A percentile compares a stretch with the other conserved stretches of the same genome.
Conservation (phyloP, 2,888 invertebrate genomes). For the Icerya purchasi region DNA sequence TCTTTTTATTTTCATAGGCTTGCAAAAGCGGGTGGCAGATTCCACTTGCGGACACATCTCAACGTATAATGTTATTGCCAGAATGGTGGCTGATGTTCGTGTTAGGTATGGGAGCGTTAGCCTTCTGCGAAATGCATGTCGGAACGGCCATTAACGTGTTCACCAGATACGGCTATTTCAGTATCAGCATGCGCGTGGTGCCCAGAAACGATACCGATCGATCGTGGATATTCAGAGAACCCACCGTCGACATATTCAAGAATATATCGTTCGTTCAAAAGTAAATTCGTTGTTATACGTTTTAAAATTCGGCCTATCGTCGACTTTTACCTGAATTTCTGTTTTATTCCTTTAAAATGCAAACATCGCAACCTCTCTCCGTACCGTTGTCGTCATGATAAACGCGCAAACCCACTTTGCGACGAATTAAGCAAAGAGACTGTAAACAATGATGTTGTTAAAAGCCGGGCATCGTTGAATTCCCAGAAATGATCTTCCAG, state of each 20-base stretch:
- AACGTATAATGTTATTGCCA: slow-evolving; percentile 11
- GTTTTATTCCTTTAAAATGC: not conserved
- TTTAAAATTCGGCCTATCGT: not conserved
- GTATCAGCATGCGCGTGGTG: slow-evolving; percentile 50
- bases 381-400: not conserved
- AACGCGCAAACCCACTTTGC: too few relatives aligned
- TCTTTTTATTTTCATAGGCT: not conserved
- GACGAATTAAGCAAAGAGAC: too few relatives aligned
- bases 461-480: too few relatives aligned
- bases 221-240: slow-evolving; percentile 50
- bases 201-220: slow-evolving; percentile 25
- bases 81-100: slow-evolving; percentile 3
- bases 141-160: slow-evolving; percentile 73
- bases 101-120: slow-evolving; percentile 1
- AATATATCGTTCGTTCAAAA: slow-evolving; percentile 29
- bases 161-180: slow-evolving; percentile 44
- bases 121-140: slow-evolving; percentile 28
- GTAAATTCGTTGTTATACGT: slow-evolving; percentile 8
- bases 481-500: too few relatives aligned
- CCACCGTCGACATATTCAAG: slow-evolving; percentile 43
- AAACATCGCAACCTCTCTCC: not conserved
- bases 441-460: too few relatives aligned
- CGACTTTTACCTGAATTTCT: not conserved
- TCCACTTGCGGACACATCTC: not conserved
- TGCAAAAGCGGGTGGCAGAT: not conserved